Base-by-base conservation (phyloP, 2,888 invertebrate species). In the Cacoxenus indagator region DNA sequence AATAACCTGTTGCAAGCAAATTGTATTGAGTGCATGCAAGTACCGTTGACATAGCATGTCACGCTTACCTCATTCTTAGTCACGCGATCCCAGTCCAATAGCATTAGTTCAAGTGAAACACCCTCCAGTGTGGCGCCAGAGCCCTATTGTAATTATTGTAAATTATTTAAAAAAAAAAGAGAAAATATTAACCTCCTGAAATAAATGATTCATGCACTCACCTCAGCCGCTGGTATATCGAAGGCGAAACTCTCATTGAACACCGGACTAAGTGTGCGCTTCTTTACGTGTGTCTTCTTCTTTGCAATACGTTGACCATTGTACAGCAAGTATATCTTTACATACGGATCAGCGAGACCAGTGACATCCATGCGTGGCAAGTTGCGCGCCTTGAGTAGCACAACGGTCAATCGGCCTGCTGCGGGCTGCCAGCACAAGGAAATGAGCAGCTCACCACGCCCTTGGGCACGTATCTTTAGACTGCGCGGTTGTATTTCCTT, bases 221-320 rank as follows among this genome's bases (percentile, higher is more conserved):
- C 88, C 94, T 89, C 90, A 86, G 90, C 91, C 62, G 93, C 92
- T 19, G 97, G 98, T 76, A 99, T 95, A 84, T 99, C 98, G 87
- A 99, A 99, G 67, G 97, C 96, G 89, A 99, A 98, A 66, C 97
- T 97, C 89, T 99, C 99, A 90, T 99, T 99, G 91, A 98, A 99
- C 67, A 99, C 98, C 0, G 99, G 99, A 90, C 97, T 97, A 79
- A 98, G 90, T 0, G 99, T 99, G 68, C 98, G 92, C 89, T 98
- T 99, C 91, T 98, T 98, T 62, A 99, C 98, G 88, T 98, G 98
- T 0, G 99, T 99, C 91, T 99, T 98, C 92, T 98, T 98, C 91
- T 99, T 99, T 62, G 97, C 96, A 82, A 99, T 96, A 75, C 98
- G 93, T 87, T 98, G 98, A n/a, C 96, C 96, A 89, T 99, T 97